A percentile compares a stretch with the other conserved stretches of the same genome.
Evolutionary conservation across 30 jellyfish, hydroid and myxozoan genomes (phyloP).

Genomic region (Turritopsis rubra): DNA sequence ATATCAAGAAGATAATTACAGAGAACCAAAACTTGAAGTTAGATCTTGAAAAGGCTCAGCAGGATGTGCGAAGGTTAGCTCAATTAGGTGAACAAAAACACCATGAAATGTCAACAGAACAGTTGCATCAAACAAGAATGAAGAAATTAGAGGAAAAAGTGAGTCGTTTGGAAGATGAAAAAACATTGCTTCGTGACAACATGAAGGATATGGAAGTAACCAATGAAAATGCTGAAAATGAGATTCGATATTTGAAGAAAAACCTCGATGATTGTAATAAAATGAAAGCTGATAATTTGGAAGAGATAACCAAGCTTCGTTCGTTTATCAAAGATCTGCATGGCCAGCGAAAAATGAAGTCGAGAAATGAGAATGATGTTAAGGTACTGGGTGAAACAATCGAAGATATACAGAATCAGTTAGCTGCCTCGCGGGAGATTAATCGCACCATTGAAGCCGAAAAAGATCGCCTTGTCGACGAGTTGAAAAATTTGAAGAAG

Average conservation of each 20-base stretch:
- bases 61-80: slow-evolving; percentile 18
- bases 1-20: slow-evolving; percentile 16
- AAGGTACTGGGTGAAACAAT: slow-evolving; percentile 18
- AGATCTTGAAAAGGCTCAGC: slow-evolving; percentile 33
- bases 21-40: slow-evolving; percentile 27
- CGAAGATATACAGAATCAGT: slow-evolving; percentile 50
- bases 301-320: slow-evolving; percentile 3
- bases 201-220: slow-evolving; percentile 10
- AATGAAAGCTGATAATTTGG: not conserved
- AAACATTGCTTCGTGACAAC: not conserved
- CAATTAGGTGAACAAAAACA: not conserved
- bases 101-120: not conserved
- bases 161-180: slow-evolving; percentile 11
- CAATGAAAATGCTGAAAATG: slow-evolving; percentile 6
- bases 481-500: slow-evolving; percentile 24
- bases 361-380: slow-evolving; percentile 27
- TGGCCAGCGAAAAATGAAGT: not conserved
- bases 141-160: slow-evolving; percentile 3
- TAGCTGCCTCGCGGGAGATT: slow-evolving; percentile 21
- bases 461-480: slow-evolving; percentile 34
- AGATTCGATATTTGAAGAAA: not conserved
- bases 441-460: slow-evolving; percentile 31
- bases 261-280: not conserved
- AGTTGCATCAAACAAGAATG: not conserved
- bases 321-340: not conserved